phyloP scores from a whole-genome alignment of 2,113 vertebrate species.

The Motacilla alba region DNA sequence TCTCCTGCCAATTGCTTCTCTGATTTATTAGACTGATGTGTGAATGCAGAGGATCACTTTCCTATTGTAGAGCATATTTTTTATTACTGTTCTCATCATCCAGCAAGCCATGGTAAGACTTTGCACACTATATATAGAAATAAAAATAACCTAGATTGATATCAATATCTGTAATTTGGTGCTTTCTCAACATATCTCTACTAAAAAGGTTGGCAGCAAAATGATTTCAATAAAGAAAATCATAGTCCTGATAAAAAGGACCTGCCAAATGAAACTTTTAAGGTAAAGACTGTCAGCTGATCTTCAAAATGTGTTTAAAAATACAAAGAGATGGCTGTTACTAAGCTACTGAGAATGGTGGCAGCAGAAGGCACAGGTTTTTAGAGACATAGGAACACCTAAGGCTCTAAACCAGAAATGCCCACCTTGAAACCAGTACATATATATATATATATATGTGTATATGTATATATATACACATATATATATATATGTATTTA shows the following conservation, averaged over 20 bases:
- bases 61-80: background rate
- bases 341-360: background rate
- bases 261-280: background rate
- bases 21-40: constrained; percentile 2
- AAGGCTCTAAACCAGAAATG: background rate
- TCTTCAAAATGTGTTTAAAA: constrained; percentile 3
- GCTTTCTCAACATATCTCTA: background rate
- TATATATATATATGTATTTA: background rate
- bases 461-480: background rate
- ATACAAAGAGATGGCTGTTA: background rate
- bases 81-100: constrained; percentile 1
- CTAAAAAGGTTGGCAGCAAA: background rate
- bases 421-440: background rate
- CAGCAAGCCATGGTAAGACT: background rate
- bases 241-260: background rate
- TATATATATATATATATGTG: fast-evolving
- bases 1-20: background rate
- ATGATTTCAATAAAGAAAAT: background rate
- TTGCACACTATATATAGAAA: background rate
- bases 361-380: background rate
- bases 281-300: background rate
- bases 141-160: background rate
- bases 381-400: background rate
- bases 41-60: background rate
- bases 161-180: background rate